Evolutionary conservation across 1,140 invertebrate genomes (phyloP), one percentile per base, ranked within the genome.

Genomic region (Leptinotarsa defecta): DNA sequence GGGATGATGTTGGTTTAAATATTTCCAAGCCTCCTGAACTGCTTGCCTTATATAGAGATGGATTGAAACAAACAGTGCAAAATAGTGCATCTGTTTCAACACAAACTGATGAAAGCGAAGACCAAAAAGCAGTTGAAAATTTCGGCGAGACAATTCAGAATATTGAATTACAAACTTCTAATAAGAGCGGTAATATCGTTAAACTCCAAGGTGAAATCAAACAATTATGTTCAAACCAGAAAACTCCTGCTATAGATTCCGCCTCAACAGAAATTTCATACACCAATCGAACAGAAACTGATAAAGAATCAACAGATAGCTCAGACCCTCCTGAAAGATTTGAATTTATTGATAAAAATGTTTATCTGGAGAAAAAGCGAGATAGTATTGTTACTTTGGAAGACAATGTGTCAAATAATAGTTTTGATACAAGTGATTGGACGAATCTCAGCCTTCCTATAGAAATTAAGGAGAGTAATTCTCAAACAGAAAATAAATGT

Each of bases 1-100:
- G 95, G 95, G 94, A 96, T 87, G 94, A 96, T 88, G 92, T 94
- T n/a, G 95, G 95, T 3, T 86, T 96, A 17, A 96, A 96, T 84
- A 94, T 94, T 83, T 89, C 94, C 2, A 92, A 94, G 81, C 95
- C 95, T 24, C 90, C 93, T 13, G 91, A 92, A 83, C 85, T 97
- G 13, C 84, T 95, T 34, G 90, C 91, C 49, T 86, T 96, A 48
- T 96, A 95, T 83, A 88, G 94, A 78, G 93, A 94, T 76, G 92
- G 89, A 78, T 85, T 88, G 76, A 87, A 86, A 75, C 85, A 86
- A 48, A 87, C 83, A 73, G 86, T 86, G 11, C 84, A 86, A 71
- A 86, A 87, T 43, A 85, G 83, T 13, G 77, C 79, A 11, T 84
- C 74, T 70, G 76, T 84, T 72, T 81, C 81, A 69, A 81, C 83